Base-by-base conservation (phyloP, 2,113 vertebrate species). In the Rhadina sibilatrix region DNA sequence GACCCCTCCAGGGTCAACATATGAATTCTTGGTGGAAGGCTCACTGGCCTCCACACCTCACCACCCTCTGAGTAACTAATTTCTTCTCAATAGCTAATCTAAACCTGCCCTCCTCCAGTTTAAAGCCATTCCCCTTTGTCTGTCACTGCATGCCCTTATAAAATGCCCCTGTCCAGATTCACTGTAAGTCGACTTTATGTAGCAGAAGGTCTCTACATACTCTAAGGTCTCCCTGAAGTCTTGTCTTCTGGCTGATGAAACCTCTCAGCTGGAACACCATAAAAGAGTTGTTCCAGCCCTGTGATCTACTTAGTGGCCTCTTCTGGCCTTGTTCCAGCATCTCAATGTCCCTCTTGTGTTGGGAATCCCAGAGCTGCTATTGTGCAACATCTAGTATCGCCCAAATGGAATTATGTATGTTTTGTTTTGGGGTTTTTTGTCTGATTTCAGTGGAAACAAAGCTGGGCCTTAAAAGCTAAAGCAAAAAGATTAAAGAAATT, bases 161-260 rank as follows among this genome's bases (percentile, higher is more conserved):
- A 68, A 61, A 22, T 7, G 8, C 35, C 25, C 11, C 50, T 31
- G 38, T n/a, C 10, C 30, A 65, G 18, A 28, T 28, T 57, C 25
- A 22, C 28, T 35, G 7, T 15, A 40, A 53, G 11, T 6, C 11
- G 8, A 4, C 4, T 37, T 47, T 7, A 19, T 5, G 6, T 6
- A 35, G n/a, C 1, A 1, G 24, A 47, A 53, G 16, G 21, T 37
- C 22, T 60, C 53, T 19, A 2, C 0, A 0, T 10, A 15, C 16
- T 82, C 38, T 15, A 8, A 82, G 16, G 13, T 60, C 38, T 40
- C n/a, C 17, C 30, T 54, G 63, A 46, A 68, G 12, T 7, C 11
- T 60, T 60, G 12, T 11, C 65, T n/a, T 79, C n/a, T 35, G 25
- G 47, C 21, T 61, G 40, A 54, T 47, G 15, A 47, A 69, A 25